Conservation (phyloP, 2,113 vertebrate genomes). For the Gasterosteus aculeatus region DNA sequence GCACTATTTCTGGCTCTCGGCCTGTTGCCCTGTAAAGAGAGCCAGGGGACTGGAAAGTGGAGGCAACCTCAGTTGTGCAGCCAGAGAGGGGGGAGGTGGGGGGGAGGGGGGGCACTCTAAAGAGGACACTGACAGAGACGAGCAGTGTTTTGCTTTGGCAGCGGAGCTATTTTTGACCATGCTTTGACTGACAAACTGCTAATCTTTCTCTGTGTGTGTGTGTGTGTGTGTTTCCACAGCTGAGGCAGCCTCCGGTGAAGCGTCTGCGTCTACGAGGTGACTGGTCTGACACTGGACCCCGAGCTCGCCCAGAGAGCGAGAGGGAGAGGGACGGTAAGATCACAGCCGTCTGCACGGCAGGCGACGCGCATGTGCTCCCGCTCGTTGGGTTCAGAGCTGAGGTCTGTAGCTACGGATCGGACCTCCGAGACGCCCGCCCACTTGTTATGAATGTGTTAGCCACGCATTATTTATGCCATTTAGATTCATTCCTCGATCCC, state of each 20-base stretch:
- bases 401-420: neutral
- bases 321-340: slow-evolving; percentile 93
- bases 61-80: slow-evolving; percentile 49
- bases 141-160: slow-evolving; percentile 69
- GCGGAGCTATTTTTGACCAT: slow-evolving; percentile 72
- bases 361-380: slow-evolving; percentile 8
- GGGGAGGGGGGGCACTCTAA: slow-evolving; percentile 30
- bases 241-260: slow-evolving; percentile 95
- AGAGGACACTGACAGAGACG: slow-evolving; percentile 57
- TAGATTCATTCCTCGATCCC: neutral
- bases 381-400: neutral
- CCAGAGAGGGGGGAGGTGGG: slow-evolving; percentile 38
- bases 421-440: neutral
- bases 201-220: slow-evolving; percentile 47
- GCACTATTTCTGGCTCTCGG: slow-evolving; percentile 65
- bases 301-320: slow-evolving; percentile 97
- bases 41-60: slow-evolving; percentile 53
- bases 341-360: neutral
- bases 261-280: slow-evolving; percentile 94
- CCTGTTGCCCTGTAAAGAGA: slow-evolving; percentile 55
- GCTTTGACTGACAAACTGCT: slow-evolving; percentile 67
- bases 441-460: neutral
- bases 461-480: neutral
- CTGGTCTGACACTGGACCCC: slow-evolving; percentile 98
- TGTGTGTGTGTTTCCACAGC: slow-evolving; percentile 75